Evolutionary conservation across 2,888 invertebrate genomes (phyloP), one percentile per base, ranked within the genome.

Genomic region (Eustalomyia histrio): DNA sequence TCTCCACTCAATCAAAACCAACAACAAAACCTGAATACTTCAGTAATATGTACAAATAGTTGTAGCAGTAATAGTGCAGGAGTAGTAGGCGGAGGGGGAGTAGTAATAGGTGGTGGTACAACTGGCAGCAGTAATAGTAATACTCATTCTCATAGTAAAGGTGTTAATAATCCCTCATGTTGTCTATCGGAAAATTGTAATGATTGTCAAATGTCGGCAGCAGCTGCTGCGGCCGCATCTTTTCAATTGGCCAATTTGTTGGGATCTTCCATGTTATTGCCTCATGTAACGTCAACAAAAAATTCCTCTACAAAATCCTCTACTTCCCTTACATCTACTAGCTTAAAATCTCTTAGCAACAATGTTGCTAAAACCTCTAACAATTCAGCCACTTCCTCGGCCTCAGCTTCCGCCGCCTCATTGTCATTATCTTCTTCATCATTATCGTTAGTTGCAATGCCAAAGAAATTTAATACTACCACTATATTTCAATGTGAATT

Each of bases 401-500:
- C 18, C 14, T 47, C 55, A 21, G 16, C 71, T 0, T 16, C 52
- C 12, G 10, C 57, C 24, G 10, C 57, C 24, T 73, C 60, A 53
- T 80, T 81, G 67, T 76, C 58, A 73, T 29, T 29, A 29, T 29
- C 29, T 4, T 29, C 29, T 29, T 74, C 81, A n/a, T 78, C 76
- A 9, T 21, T 61, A 50, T 78, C 79, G 16, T 57, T 82, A 73
- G 79, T 83, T 58, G 81, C 83, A 65, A 69, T 80, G 76, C 83
- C 86, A 69, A 84, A 84, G 76, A 89, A 89, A 83, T 86, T 87
- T 80, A 84, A 86, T 53, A 86, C 87, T 53, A 86, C 87, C 74
- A 84, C 85, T 21, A 87, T 89, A 83, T 91, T 90, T 80, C 88
- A 88, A 79, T 91, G 91, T 83, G 88, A 88, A 76, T 90, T 89